Evolutionary conservation across 2,113 vertebrate genomes (phyloP).

Genomic region (Hemiscyllium ocellatum): DNA sequence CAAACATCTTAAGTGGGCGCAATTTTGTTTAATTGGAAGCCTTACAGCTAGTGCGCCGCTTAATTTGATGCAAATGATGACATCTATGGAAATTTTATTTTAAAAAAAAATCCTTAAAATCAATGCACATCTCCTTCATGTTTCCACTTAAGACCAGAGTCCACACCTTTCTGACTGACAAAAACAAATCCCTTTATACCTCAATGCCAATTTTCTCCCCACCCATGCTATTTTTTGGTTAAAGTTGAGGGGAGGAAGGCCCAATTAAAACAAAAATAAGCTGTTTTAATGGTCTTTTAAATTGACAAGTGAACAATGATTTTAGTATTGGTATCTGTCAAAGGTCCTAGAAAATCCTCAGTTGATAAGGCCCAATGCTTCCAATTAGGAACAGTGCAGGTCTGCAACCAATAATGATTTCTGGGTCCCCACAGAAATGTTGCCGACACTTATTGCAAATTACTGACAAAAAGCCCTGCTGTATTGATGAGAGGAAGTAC

Average conservation of each 20-base stretch:
- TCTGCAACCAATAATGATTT: conserved; percentile 94
- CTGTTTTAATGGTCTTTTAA: conserved; percentile 97
- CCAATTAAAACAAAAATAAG: conserved; percentile 97
- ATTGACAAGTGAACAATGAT: conserved; percentile 99
- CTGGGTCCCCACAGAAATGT: conserved; percentile 82
- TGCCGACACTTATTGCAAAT: conserved; percentile 97
- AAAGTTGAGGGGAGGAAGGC: conserved; percentile 65
- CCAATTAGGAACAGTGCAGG: conserved; percentile 90
- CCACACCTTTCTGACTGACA: conserved; percentile 60
- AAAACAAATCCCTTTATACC: conserved; percentile 49
- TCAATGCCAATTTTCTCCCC: conserved; percentile 45
- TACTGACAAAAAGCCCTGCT: conserved; percentile 92
- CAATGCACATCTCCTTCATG: conserved; percentile 53
- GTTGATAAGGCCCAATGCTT: conserved; percentile 99
- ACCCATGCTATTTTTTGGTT: conserved; percentile 44
- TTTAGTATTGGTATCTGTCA: conserved; percentile 99
- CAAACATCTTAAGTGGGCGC: conserved; percentile 66
- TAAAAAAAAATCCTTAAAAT: conserved; percentile 50
- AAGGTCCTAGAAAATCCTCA: conserved; percentile 93
- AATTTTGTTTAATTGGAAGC: conserved; percentile 70
- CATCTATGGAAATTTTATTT: conserved; percentile 52
- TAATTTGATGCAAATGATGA: conserved; percentile 55
- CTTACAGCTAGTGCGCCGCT: conserved; percentile 55
- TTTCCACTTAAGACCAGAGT: conserved; percentile 47
- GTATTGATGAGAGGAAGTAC: conserved; percentile 86